Evolutionary conservation across 2,888 invertebrate genomes (phyloP), one percentile per base, ranked within the genome.

Genomic region (Spisula solida): DNA sequence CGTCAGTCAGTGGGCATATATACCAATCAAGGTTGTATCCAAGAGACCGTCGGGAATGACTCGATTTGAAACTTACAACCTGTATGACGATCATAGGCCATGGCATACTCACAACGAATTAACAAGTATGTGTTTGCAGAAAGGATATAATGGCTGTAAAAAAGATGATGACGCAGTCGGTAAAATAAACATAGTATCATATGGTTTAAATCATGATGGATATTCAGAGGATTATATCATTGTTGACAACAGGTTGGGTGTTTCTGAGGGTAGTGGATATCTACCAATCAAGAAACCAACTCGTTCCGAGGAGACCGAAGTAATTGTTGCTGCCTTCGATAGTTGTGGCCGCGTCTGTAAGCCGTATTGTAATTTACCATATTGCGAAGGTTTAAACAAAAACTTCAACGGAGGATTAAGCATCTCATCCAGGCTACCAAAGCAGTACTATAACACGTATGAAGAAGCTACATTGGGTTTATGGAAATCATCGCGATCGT

Each of bases 301-400:
- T 2, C 2, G n/a, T 6, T 55, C 56, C 0, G 34, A 20, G n/a
- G 80, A 82, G 2, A 86, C 90, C 0, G 89, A 92, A 25, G 84
- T 85, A 8, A 84, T 92, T 1, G 56, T 90, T 18, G 88, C 88
- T 6, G 92, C 92, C 14, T 92, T 90, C 55, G 92, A 92, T 75
- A 70, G 87, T 8, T 92, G 92, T 70, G 90, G 92, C 18, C 41
- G 92, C 5, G 92, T 89, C 0, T 90, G 92, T 80, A 87, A 82
- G 18, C 89, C 92, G 16, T 92, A 83, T 60, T 83, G 82, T 56
- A 60, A 84, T 6, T 51, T 60, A 29, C 47, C 48, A 18, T 20
- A 18, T 14, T 66, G 16, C 1, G 79, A 47, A 0, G 18, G 31
- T 5, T 25, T 78, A 8, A 60, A 85, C 20, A 29, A 60, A 12